Evolutionary conservation across 2,113 vertebrate species (phyloP).

Genomic region (Hippocampus barbouri): DNA sequence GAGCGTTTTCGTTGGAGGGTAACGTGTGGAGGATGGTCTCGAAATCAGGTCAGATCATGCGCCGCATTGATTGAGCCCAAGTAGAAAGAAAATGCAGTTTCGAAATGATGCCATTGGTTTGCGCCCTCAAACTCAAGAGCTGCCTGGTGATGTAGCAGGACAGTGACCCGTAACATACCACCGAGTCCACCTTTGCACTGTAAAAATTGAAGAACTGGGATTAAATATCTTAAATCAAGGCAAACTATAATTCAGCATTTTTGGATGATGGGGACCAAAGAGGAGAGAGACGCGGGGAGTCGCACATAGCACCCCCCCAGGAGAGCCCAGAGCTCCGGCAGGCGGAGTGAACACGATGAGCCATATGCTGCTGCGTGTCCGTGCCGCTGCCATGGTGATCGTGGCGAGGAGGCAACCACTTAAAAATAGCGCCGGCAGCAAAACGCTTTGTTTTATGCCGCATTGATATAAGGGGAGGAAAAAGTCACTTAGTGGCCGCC

Average conservation of each 20-base stretch:
- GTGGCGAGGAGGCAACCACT: slow-evolving; percentile 44
- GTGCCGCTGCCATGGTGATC: slow-evolving; percentile 69
- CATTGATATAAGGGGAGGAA: neutral
- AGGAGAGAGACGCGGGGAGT: slow-evolving; percentile 49
- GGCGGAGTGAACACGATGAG: slow-evolving; percentile 73
- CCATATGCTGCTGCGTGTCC: slow-evolving; percentile 71
- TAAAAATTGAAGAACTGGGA: no score
- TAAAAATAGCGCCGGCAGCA: slow-evolving; percentile 23
- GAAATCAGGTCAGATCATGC: neutral
- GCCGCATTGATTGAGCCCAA: slow-evolving; percentile 1
- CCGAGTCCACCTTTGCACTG: no score
- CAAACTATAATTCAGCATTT: no score
- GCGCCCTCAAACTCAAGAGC: no score
- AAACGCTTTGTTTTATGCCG: neutral
- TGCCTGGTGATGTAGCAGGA: no score
- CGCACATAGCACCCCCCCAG: slow-evolving; percentile 62
- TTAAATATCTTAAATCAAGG: no score
- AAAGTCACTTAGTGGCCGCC: neutral
- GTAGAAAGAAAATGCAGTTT: no score
- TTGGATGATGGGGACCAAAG: slow-evolving; percentile 44
- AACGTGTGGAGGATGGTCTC: neutral
- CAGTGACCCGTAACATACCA: no score
- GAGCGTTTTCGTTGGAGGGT: no score
- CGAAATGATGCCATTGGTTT: no score
- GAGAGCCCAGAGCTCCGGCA: slow-evolving; percentile 62